Evolutionary conservation across 2,113 vertebrate species (phyloP).

Genomic region (Oncorhynchus keta): DNA sequence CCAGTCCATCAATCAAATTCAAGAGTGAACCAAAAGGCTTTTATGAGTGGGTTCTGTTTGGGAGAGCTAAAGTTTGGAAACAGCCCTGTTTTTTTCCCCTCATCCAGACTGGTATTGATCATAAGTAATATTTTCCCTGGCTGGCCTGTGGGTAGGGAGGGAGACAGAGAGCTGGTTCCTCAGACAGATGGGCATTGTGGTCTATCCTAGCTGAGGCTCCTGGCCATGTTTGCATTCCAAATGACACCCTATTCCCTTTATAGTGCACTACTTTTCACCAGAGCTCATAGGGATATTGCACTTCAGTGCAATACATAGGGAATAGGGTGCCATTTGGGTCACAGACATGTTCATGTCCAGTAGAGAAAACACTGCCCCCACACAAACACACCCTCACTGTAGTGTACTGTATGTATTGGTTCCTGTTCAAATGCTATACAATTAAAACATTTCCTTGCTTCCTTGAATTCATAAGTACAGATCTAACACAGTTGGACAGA

Average conservation of each 20-base stretch:
- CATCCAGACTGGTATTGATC: constrained; percentile 8
- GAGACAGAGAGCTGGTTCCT: not conserved
- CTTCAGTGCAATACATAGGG: too few species aligned
- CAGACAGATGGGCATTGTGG: constrained; percentile 26
- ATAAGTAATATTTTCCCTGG: constrained; percentile 50
- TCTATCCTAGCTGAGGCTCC: not conserved
- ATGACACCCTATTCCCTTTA: not conserved
- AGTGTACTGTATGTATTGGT: not conserved
- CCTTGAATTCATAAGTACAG: not conserved
- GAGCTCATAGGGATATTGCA: too few species aligned
- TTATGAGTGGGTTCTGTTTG: constrained; percentile 28
- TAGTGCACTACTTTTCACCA: not conserved
- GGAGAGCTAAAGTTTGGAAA: constrained; percentile 36
- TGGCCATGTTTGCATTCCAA: too few species aligned
- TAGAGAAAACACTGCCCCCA: not conserved
- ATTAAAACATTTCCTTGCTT: not conserved
- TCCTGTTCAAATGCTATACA: not conserved
- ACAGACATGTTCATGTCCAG: not conserved
- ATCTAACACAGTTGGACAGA: not conserved
- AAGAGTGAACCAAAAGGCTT: constrained; percentile 7
- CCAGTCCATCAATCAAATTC: constrained; percentile 4
- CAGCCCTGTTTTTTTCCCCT: constrained; percentile 36
- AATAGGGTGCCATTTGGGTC: too few species aligned
- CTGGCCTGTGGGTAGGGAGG: constrained; percentile 5
- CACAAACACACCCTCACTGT: not conserved